Percentiles rank a stretch among this genome's conserved stretches.
Evolutionary conservation across 1,140 invertebrate genomes (phyloP).

Genomic region (Bicyclus anynana): DNA sequence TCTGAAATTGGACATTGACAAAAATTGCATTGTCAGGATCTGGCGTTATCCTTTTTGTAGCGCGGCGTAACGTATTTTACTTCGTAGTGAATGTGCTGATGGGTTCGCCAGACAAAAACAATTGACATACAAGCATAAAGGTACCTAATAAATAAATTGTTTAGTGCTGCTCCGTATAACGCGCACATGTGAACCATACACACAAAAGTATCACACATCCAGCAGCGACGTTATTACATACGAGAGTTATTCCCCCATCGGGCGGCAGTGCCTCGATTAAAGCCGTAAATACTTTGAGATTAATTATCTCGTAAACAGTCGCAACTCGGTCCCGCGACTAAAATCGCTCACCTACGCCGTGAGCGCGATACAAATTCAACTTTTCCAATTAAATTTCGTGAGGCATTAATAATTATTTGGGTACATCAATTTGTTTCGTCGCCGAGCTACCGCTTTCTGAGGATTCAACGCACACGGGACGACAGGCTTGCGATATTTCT

Average conservation of each 20-base stretch:
- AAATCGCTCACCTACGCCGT: conserved; percentile 74
- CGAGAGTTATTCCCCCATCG: conserved; percentile 69
- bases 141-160: too few relatives aligned
- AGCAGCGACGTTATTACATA: conserved; percentile 28
- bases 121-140: too few relatives aligned
- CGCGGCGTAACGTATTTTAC: too few relatives aligned
- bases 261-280: conserved; percentile 69
- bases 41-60: too few relatives aligned
- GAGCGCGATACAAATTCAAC: conserved; percentile 76
- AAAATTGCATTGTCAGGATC: too few relatives aligned
- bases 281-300: conserved; percentile 77
- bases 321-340: conserved; percentile 53
- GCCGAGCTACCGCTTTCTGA: conserved; percentile 50
- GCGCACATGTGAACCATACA: conserved; percentile 6
- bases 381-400: conserved; percentile 80
- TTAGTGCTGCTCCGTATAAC: not conserved
- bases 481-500: conserved; percentile 23
- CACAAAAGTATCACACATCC: conserved; percentile 11
- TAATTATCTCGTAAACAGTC: conserved; percentile 77
- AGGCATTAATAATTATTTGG: conserved; percentile 79
- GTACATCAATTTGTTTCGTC: conserved; percentile 79
- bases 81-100: too few relatives aligned
- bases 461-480: conserved; percentile 26
- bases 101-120: too few relatives aligned
- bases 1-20: too few relatives aligned